Percentiles rank a stretch among this genome's conserved stretches.
Conservation (phyloP, 2,113 vertebrate species). For the Odocoileus hemionus region DNA sequence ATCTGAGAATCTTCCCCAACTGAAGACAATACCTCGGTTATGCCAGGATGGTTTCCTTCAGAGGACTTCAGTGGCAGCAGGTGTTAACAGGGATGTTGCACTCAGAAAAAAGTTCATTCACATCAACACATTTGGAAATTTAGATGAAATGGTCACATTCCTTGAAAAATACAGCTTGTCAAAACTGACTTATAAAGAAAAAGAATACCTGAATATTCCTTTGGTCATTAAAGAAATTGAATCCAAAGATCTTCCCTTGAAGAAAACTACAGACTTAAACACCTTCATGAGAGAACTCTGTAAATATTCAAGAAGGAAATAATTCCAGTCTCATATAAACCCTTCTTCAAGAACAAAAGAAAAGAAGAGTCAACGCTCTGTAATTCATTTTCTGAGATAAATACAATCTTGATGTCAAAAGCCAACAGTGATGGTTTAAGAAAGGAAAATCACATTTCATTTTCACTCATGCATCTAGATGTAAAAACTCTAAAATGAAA, state of each 20-base stretch:
- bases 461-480: not conserved
- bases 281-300: not conserved
- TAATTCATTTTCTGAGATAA: not conserved
- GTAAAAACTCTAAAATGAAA: not conserved
- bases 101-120: not conserved
- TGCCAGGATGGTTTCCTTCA: not conserved
- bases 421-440: not conserved
- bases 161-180: not conserved
- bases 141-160: not conserved
- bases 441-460: not conserved
- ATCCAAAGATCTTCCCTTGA: not conserved
- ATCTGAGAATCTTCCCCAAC: not conserved
- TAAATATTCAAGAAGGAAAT: not conserved
- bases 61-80: not conserved
- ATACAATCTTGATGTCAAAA: not conserved
- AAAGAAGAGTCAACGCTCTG: not conserved
- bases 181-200: not conserved
- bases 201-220: not conserved
- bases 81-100: not conserved
- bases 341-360: not conserved
- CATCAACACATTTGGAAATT: not conserved
- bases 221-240: not conserved
- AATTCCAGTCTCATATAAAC: not conserved
- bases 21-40: too few relatives aligned
- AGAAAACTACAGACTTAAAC: not conserved